phyloP scores from a whole-genome alignment of 2,113 vertebrate genomes.

The Meleagris gallopavo region DNA sequence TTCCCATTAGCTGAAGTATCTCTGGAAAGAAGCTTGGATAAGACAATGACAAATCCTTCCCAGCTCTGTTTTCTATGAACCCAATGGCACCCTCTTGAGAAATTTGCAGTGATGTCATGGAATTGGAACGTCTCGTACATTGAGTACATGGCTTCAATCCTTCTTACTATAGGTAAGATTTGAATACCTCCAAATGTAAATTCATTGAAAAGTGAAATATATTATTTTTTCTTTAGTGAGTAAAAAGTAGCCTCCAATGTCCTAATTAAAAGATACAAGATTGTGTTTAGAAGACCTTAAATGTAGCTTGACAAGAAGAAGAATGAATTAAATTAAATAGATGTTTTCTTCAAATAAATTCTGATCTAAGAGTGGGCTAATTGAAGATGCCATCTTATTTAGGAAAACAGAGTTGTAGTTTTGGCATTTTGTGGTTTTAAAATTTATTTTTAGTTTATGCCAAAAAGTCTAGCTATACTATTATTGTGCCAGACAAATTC shows the following conservation, averaged over 20 bases:
- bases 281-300: constrained; percentile 1
- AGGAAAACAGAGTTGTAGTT: not conserved
- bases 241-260: not conserved
- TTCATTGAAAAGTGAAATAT: not conserved
- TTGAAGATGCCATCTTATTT: not conserved
- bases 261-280: not conserved
- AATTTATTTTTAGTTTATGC: not conserved
- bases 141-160: not conserved
- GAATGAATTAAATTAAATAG: constrained; percentile 3
- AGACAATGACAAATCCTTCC: not conserved
- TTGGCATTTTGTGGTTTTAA: not conserved
- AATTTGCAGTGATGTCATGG: not conserved
- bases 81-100: not conserved
- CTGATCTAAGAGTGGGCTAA: not conserved
- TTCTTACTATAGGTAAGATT: not conserved
- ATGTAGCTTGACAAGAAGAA: not conserved
- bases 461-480: not conserved
- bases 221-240: not conserved
- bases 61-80: not conserved
- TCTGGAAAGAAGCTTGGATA: not conserved
- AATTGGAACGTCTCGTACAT: not conserved
- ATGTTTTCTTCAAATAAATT: not conserved
- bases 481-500: not conserved
- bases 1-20: not conserved
- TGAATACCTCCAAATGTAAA: not conserved